Evolutionary conservation across 2,797 vertebrate species (phyloP).

Genomic region (Dermochelys coriacea): DNA sequence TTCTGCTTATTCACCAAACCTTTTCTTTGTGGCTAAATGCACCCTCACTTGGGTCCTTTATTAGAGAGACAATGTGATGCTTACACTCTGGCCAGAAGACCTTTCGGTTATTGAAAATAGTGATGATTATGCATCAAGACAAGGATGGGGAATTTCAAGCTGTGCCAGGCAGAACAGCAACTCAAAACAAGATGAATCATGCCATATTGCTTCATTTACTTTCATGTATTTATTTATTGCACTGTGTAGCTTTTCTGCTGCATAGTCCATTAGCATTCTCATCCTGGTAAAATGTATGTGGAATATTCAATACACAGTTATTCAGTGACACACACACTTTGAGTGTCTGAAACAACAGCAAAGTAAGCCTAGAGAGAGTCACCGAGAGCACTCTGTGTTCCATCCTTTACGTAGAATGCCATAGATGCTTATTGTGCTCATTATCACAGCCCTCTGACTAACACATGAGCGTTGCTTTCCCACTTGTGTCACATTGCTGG

Average conservation of each 20-base stretch:
- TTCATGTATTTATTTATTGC: conserved; percentile 31
- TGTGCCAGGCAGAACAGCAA: conserved; percentile 66
- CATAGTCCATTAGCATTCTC: conserved; percentile 57
- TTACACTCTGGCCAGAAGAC: neutral
- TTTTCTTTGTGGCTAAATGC: conserved; percentile 16
- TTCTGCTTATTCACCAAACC: neutral
- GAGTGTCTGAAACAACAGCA: conserved; percentile 28
- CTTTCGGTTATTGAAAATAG: conserved; percentile 19
- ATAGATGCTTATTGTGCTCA: neutral
- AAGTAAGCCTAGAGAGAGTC: conserved; percentile 28
- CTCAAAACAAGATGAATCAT: conserved; percentile 64
- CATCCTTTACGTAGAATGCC: neutral
- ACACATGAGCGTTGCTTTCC: neutral
- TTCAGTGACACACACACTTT: neutral
- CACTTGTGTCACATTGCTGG: conserved; percentile 19
- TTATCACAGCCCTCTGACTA: conserved; percentile 52
- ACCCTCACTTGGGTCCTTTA: conserved; percentile 31
- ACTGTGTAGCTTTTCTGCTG: conserved; percentile 60
- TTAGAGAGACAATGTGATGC: conserved; percentile 12
- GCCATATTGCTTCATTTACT: conserved; percentile 41
- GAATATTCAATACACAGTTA: neutral
- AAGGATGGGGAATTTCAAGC: conserved; percentile 65
- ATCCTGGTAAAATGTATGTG: conserved; percentile 10
- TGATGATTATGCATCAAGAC: conserved; percentile 40
- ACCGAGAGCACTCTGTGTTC: neutral